Conservation (phyloP, 1,140 invertebrate species). For the Portunus trituberculatus region DNA sequence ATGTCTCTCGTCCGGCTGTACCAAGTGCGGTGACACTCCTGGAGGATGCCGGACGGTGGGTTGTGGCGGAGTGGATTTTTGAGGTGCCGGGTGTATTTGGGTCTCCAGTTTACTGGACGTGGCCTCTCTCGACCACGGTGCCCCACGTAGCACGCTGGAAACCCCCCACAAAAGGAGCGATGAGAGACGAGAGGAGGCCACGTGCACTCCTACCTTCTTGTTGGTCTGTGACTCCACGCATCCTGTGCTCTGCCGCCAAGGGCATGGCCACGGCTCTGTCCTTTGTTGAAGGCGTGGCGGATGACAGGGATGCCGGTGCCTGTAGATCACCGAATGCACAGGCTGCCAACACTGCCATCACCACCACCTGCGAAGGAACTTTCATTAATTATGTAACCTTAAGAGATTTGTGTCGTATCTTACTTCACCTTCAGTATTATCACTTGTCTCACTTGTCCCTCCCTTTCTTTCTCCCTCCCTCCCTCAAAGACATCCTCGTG, state of each 20-base stretch:
- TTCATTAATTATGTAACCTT: neutral
- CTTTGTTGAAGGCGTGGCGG: neutral
- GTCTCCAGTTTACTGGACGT: slow-evolving; percentile 9
- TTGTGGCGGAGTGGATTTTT: neutral
- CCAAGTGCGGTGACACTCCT: neutral
- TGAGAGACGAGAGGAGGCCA: slow-evolving; percentile 30
- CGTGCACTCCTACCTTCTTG: neutral
- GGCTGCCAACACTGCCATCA: neutral
- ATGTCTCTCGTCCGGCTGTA: neutral
- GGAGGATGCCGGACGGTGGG: slow-evolving; percentile 12
- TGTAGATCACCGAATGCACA: neutral
- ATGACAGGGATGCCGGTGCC: neutral
- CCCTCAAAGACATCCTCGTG: neutral
- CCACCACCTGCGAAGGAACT: neutral
- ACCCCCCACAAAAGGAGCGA: slow-evolving; percentile 49
- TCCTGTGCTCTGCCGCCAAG: neutral
- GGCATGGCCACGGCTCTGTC: neutral
- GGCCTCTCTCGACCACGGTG: slow-evolving; percentile 31
- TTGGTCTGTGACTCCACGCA: neutral
- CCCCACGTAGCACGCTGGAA: neutral
- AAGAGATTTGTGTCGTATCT: neutral
- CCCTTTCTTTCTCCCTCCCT: neutral
- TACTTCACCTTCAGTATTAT: neutral
- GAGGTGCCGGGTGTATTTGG: neutral
- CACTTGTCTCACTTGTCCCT: neutral